phyloP scores from a whole-genome alignment of 2,888 invertebrate species.

The Plagodis dolabraria region DNA sequence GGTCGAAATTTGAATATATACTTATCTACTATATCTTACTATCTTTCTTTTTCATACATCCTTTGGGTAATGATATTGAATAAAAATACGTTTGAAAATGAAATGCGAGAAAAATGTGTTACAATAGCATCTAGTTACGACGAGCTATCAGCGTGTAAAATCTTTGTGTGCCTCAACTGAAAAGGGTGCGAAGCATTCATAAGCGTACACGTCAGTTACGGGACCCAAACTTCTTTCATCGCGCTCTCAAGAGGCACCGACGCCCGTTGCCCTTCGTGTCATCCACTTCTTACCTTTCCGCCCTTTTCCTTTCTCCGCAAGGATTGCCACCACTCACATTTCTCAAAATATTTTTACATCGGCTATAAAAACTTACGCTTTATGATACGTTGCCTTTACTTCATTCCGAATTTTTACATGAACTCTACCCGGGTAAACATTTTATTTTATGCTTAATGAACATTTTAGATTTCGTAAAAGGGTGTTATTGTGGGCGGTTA shows the following conservation, averaged over 20 bases:
- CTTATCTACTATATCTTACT: no score
- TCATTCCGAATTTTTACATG: conserved; percentile 41
- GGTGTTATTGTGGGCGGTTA: conserved; percentile 54
- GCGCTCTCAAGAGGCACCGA: conserved; percentile 65
- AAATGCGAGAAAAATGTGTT: conserved; percentile 24
- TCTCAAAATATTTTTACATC: conserved; percentile 47
- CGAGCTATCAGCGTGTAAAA: conserved; percentile 55
- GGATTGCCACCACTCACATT: conserved; percentile 55
- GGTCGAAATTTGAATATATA: conserved; percentile 1
- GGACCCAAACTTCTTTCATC: conserved; percentile 73
- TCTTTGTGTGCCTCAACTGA: conserved; percentile 53
- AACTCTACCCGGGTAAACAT: conserved; percentile 36
- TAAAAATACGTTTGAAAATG: conserved; percentile 35
- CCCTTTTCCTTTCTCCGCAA: conserved; percentile 44
- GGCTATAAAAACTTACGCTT: conserved; percentile 48
- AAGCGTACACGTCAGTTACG: conserved; percentile 70
- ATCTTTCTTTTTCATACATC: no score
- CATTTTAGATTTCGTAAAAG: conserved; percentile 53
- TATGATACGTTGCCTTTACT: conserved; percentile 47
- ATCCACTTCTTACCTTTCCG: conserved; percentile 67
- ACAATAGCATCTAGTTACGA: conserved; percentile 54
- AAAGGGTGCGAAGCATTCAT: conserved; percentile 69
- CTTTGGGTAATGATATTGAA: conserved; percentile 1
- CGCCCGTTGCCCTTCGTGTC: conserved; percentile 63
- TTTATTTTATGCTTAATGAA: conserved; percentile 44